Evolutionary conservation across 2,797 vertebrate genomes (phyloP).

Genomic region (Graptemys geographica): DNA sequence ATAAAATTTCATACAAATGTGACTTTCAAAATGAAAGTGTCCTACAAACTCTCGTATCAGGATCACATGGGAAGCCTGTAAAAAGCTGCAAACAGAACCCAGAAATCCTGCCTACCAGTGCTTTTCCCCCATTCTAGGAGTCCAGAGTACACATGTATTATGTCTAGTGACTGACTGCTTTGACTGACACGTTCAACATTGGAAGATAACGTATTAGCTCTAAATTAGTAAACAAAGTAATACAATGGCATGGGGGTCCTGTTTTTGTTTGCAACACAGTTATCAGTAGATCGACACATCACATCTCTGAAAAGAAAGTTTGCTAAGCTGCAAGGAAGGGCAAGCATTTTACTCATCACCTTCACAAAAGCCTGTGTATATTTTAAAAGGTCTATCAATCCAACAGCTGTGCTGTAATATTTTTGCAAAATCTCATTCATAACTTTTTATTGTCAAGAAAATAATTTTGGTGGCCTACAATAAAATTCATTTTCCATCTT

Average conservation of each 20-base stretch:
- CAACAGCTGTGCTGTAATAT: not conserved
- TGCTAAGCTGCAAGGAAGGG: not conserved
- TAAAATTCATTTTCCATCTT: not conserved
- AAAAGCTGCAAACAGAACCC: not conserved
- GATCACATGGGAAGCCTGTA: not conserved
- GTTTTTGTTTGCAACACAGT: constrained; percentile 29
- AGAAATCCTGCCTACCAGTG: not conserved
- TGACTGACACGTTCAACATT: rapidly evolving
- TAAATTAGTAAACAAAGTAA: not conserved
- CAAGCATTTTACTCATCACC: not conserved
- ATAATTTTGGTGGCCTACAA: rapidly evolving
- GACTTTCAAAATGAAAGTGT: not conserved
- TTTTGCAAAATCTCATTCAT: not conserved
- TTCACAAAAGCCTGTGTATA: not conserved
- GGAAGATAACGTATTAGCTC: not conserved
- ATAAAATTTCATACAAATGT: not conserved
- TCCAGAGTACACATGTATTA: rapidly evolving
- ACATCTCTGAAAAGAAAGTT: constrained; percentile 36
- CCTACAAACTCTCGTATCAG: not conserved
- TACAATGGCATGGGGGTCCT: constrained; percentile 35
- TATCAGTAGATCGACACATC: not conserved
- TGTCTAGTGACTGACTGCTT: not conserved
- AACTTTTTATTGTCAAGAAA: not conserved
- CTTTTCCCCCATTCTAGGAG: not conserved
- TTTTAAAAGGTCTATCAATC: not conserved